Conservation (phyloP, 2,888 invertebrate species). For the Microdon myrmicae region DNA sequence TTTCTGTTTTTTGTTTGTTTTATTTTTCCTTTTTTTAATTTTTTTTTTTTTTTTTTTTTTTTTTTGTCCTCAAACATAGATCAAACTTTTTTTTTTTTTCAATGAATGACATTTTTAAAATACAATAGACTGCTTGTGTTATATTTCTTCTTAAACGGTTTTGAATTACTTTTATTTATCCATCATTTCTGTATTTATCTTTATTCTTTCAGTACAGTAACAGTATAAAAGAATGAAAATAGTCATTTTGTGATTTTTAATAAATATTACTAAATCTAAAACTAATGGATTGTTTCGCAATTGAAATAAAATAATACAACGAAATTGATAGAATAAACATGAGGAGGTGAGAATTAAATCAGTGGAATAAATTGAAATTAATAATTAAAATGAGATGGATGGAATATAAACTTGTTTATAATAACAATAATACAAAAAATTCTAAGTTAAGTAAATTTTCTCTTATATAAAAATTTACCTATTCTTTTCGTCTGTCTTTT, state of each 20-base stretch:
- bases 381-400: conserved; percentile 45
- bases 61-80: no score
- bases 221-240: no score
- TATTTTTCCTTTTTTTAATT: not conserved
- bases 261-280: conserved; percentile 44
- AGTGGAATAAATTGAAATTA: conserved; percentile 26
- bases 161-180: no score
- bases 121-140: not conserved
- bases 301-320: conserved; percentile 3
- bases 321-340: conserved; percentile 2
- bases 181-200: no score
- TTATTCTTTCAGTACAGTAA: no score
- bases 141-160: not conserved
- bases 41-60: not conserved
- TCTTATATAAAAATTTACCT: conserved; percentile 28
- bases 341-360: conserved; percentile 31
- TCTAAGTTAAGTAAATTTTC: conserved; percentile 42
- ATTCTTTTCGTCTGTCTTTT: conserved; percentile 26
- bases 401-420: conserved; percentile 54
- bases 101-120: no score
- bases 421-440: conserved; percentile 59
- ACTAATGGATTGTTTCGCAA: conserved; percentile 27
- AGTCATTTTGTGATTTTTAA: conserved; percentile 14
- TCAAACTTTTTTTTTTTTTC: no score
- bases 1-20: not conserved